Evolutionary conservation across 2,113 vertebrate species (phyloP).

Genomic region (Pontoporia blainvillei): DNA sequence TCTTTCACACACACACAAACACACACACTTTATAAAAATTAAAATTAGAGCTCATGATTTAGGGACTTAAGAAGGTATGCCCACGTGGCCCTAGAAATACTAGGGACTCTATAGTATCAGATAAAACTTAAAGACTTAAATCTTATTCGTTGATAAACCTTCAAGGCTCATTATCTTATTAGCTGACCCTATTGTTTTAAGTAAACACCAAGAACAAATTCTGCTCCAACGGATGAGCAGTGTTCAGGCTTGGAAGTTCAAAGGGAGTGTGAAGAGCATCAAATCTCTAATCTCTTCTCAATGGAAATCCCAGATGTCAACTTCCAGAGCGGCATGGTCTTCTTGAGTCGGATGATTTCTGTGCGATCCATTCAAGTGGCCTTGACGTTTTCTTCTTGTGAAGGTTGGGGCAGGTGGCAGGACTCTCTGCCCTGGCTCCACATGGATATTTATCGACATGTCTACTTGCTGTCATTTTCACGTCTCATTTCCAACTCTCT

Average conservation of each 20-base stretch:
- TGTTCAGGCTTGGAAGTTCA: not conserved
- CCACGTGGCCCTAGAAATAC: not conserved
- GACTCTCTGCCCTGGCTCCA: not conserved
- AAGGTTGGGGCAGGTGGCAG: not conserved
- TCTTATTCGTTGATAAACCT: not conserved
- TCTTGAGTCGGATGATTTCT: not conserved
- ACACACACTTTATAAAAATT: not conserved
- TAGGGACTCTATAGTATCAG: not conserved
- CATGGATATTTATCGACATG: not conserved
- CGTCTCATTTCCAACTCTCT: conserved; percentile 26
- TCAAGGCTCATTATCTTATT: not conserved
- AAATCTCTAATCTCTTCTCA: not conserved
- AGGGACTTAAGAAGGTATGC: not conserved
- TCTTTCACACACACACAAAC: not conserved
- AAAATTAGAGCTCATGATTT: not conserved
- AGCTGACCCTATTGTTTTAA: not conserved
- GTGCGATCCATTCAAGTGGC: not conserved
- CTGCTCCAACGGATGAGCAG: not conserved
- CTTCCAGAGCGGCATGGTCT: not conserved
- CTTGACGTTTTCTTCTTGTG: not conserved
- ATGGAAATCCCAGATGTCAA: not conserved
- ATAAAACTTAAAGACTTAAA: not conserved
- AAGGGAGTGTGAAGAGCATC: not conserved
- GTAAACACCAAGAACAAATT: not conserved
- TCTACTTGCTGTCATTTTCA: conserved; percentile 50